Evolutionary conservation across 1,140 invertebrate genomes (phyloP), one percentile per base, ranked within the genome.

Genomic region (Belonocnema kinseyi): DNA sequence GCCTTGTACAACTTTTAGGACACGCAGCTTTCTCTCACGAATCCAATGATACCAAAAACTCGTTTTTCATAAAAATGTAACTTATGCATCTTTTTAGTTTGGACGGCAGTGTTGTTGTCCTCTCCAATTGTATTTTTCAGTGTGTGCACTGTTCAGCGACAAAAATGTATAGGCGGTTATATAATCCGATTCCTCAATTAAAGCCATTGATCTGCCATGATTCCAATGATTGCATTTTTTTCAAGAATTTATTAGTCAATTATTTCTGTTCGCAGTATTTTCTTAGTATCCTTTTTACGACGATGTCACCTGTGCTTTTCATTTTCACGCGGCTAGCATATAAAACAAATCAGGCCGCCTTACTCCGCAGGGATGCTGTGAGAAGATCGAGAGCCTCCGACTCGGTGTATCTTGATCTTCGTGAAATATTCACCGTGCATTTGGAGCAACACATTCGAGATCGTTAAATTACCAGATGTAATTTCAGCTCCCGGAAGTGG

Each of bases 401-500:
- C 26, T 40, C 14, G 14, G 61, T 40, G 61, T 66, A 66, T 40
- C 61, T 66, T 66, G 61, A 66, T 66, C 21, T 61, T 61, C 21
- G 58, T 61, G 58, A 61, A 61, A 61, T 61, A 61, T 61, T 61
- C 58, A 33, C 21, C 26, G 46, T 40, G 26, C 13, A 40, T 66
- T 66, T n/a, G 61, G 26, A 66, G 26, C 61, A 46, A 40, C 61
- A 40, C 26, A 66, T 66, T 66, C 61, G 26, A 66, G 61, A 66
- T 66, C 61, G 61, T 40, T 66, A 66, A 40, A 66, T 66, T 66
- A 66, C 33, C 61, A 66, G 61, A 66, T 66, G 26, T 66, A 66
- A 40, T 66, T 66, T 66, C 33, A 66, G 61, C 61, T 66, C 61
- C 61, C 61, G 61, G 61, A 66, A 66, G 26, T 66, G 61, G 61